phyloP scores from a whole-genome alignment of 2,888 invertebrate genomes.

The Xestia rhomboidea region DNA sequence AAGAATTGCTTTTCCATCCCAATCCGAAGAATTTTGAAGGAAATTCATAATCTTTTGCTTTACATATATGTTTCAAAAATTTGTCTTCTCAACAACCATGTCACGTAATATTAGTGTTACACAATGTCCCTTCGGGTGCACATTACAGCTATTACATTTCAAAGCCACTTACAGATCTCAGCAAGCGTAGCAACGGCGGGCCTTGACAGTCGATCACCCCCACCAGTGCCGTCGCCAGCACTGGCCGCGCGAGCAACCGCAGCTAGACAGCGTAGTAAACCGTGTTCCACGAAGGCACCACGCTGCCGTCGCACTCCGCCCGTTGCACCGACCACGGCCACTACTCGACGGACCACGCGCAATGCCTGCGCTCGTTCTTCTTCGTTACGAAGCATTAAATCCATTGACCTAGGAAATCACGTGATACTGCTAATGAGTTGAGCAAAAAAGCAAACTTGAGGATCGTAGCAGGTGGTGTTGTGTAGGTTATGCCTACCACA shows the following conservation, averaged over 20 bases:
- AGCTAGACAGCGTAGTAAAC: conserved; percentile 94
- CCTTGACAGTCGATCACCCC: conserved; percentile 95
- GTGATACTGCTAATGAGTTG: neutral
- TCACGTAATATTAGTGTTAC: neutral
- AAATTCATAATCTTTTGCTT: neutral
- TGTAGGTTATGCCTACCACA: neutral
- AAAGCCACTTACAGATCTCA: conserved; percentile 93
- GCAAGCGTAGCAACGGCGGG: conserved; percentile 96
- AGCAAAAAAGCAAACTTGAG: neutral
- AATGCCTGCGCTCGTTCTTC: conserved; percentile 97
- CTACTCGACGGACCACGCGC: conserved; percentile 93
- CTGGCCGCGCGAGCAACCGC: conserved; percentile 95
- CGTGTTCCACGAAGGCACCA: conserved; percentile 93
- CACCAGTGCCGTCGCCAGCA: conserved; percentile 93
- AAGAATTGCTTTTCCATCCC: neutral
- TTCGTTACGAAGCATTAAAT: conserved; percentile 97
- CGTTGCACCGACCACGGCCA: conserved; percentile 87
- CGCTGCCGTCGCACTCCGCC: conserved; percentile 93
- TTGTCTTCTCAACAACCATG: neutral
- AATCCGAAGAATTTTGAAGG: neutral
- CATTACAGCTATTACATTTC: neutral
- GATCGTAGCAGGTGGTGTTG: neutral
- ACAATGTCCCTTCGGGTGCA: neutral
- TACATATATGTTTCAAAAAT: neutral
- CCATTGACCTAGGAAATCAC: conserved; percentile 93